These are phyloP conservation scores for Pseudopipra pipra DNA, from an alignment of 2,113 vertebrate genomes.

Conservation along the genomic window DNA sequence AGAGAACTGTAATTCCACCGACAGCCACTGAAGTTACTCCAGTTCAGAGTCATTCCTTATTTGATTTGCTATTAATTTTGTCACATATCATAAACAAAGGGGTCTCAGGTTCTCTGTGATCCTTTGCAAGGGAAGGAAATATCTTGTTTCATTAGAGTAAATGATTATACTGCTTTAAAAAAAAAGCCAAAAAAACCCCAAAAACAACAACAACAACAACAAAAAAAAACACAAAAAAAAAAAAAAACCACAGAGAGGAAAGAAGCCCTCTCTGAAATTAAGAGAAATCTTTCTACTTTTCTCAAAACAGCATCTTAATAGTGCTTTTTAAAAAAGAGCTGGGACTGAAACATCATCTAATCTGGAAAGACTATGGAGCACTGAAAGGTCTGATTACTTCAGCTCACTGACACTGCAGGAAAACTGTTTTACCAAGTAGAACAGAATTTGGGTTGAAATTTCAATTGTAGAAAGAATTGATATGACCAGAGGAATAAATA, in stretches of 20 bases:
- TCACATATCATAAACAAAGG: neutral
- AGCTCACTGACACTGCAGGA: neutral
- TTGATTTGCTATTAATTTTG: neutral
- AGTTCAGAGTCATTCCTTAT: neutral
- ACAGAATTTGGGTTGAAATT: neutral
- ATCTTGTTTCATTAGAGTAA: neutral
- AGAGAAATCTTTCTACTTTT: neutral
- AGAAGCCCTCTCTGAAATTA: neutral
- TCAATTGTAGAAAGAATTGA: neutral
- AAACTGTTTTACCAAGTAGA: neutral
- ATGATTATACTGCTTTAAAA: neutral
- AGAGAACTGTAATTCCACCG: neutral
- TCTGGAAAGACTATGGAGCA: neutral
- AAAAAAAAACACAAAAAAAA: neutral
- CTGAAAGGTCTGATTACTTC: neutral
- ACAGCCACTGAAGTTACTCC: neutral
- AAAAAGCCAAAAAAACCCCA: too few species aligned
- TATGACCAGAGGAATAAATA: neutral
- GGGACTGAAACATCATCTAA: neutral
- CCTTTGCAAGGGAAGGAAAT: neutral
- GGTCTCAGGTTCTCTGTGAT: neutral
- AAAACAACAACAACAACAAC: too few species aligned
- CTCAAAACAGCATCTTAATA: neutral
- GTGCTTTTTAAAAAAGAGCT: neutral
- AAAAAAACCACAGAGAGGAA: neutral